Evolutionary conservation across 2,888 invertebrate species (phyloP), one percentile per base, ranked within the genome.

Genomic region (Synanthedon vespiformis): DNA sequence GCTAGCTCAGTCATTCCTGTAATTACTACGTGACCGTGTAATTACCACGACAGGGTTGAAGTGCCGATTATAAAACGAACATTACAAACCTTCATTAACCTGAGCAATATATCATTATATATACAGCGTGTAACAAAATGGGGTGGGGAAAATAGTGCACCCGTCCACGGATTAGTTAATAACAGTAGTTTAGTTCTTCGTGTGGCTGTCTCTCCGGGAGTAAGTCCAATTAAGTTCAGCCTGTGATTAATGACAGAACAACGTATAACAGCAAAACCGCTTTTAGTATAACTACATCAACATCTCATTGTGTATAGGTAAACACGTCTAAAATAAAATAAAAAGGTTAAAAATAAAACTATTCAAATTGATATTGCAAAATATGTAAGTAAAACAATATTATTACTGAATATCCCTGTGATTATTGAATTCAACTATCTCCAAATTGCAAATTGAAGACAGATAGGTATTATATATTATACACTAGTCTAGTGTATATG

Each of bases 151-250:
- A 44, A 14, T 44, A 44, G 14, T n/a, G 44, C 34, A 34, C 34
- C 13, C 14, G n/a, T 44, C n/a, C 44, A 44, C 44, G 44, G 13
- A 44, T 44, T 44, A 14, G 44, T 44, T 44, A 44, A 44, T 44
- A 44, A 44, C 44, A 44, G 44, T 44, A 48, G 48, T 48, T 50
- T 50, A 57, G 61, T 56, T 57, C 56, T 60, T 72, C 63, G 74
- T 74, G 70, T 70, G 72, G 64, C 72, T 70, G 70, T 72, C 72
- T 73, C 70, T 72, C 73, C 61, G 60, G 34, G 34, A 44, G 63
- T 57, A n/a, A 60, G 72, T 80, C 79, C 79, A 82, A 82, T 82
- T 81, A 81, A 77, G 80, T 76, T 75, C 72, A 75, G 72, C 63
- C 63, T 58, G 73, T 82, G 82, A 82, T 80, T 78, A 81, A 82